A percentile compares a stretch with the other conserved stretches of the same genome.
These are phyloP conservation scores for Biston stratarius DNA, from an alignment of 2,888 invertebrate genomes.

Conservation along the genomic window DNA sequence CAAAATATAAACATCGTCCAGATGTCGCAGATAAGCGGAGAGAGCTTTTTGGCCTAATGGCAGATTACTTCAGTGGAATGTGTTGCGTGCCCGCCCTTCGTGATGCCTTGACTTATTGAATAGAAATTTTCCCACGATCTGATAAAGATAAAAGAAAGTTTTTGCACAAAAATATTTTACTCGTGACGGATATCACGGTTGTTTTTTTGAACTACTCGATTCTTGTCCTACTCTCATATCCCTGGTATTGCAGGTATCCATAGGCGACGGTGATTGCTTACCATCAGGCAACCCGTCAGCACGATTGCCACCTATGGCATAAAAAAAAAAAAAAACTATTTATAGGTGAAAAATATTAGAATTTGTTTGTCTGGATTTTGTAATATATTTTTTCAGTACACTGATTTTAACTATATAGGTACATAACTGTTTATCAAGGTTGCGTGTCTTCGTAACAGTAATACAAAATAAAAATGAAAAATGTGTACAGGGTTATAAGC, in stretches of 20 bases:
- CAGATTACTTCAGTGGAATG: slow-evolving; percentile 78
- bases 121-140: slow-evolving; percentile 66
- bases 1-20: slow-evolving; percentile 84
- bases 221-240: too few relatives aligned
- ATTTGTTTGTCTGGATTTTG: too few relatives aligned
- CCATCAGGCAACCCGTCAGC: too few relatives aligned
- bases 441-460: too few relatives aligned
- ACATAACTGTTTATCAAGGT: too few relatives aligned
- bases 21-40: slow-evolving; percentile 82
- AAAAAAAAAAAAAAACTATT: neutral
- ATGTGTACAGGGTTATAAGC: too few relatives aligned
- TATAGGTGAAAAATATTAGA: neutral
- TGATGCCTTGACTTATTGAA: slow-evolving; percentile 68
- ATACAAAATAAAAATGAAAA: too few relatives aligned
- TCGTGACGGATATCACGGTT: slow-evolving; percentile 33
- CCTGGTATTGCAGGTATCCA: too few relatives aligned
- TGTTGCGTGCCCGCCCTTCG: slow-evolving; percentile 62
- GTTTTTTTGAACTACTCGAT: slow-evolving; percentile 29
- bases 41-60: slow-evolving; percentile 83
- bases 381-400: too few relatives aligned
- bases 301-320: too few relatives aligned
- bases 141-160: slow-evolving; percentile 50
- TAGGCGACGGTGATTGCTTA: too few relatives aligned
- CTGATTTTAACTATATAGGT: too few relatives aligned
- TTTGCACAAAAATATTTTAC: slow-evolving; percentile 40